phyloP scores from a whole-genome alignment of 2,888 invertebrate genomes.

The Sialis lutaria region DNA sequence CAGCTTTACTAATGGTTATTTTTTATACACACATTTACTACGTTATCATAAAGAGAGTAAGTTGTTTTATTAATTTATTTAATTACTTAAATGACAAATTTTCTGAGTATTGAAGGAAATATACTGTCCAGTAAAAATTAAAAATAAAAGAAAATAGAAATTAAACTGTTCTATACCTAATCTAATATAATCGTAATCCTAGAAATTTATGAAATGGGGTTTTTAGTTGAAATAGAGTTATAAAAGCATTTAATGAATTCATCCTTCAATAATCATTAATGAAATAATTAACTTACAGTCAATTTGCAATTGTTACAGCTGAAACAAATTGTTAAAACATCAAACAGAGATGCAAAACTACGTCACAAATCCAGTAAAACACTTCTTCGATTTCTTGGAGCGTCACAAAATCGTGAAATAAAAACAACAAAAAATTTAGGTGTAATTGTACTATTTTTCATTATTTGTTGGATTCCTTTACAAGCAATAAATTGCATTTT shows the following conservation, averaged over 20 bases:
- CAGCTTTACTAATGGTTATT: slow-evolving; percentile 65
- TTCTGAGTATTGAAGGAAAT: too few species aligned
- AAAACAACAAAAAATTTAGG: slow-evolving; percentile 89
- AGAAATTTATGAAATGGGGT: too few species aligned
- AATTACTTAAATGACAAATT: too few species aligned
- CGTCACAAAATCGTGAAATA: slow-evolving; percentile 70
- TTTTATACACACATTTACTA: slow-evolving; percentile 86
- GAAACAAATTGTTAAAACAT: not conserved
- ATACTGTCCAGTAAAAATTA: too few species aligned
- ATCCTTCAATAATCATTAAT: too few species aligned
- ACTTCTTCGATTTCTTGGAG: slow-evolving; percentile 65
- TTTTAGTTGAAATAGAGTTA: too few species aligned
- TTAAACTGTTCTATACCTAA: too few species aligned
- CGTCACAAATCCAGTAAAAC: slow-evolving; percentile 57
- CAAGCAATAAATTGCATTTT: slow-evolving; percentile 86
- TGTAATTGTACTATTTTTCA: slow-evolving; percentile 85
- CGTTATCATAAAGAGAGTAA: slow-evolving; percentile 76
- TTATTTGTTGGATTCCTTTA: slow-evolving; percentile 88
- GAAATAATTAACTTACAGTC: too few species aligned
- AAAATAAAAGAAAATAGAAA: too few species aligned
- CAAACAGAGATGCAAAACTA: slow-evolving; percentile 57
- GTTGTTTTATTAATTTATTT: slow-evolving; percentile 9
- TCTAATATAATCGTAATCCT: too few species aligned
- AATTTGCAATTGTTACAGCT: too few species aligned
- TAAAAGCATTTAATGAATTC: too few species aligned